Percentiles rank a stretch among this genome's conserved stretches.
phyloP scores from a whole-genome alignment of 2,113 vertebrate species.

The Chaetodon trifascialis region DNA sequence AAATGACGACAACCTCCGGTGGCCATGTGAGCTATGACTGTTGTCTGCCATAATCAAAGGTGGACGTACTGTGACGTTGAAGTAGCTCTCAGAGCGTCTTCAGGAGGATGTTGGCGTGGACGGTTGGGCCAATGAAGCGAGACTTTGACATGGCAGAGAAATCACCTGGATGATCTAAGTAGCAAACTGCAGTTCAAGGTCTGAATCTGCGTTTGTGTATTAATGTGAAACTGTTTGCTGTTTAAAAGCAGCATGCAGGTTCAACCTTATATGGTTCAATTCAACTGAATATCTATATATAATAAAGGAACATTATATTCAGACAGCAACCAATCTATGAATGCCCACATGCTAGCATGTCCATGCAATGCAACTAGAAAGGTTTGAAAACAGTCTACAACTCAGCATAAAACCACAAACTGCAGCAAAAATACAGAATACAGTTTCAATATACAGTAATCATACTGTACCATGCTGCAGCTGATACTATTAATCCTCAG shows the following conservation, averaged over 20 bases:
- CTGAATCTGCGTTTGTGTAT: no score
- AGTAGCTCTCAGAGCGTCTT: neutral
- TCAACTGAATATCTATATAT: neutral
- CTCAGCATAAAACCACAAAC: neutral
- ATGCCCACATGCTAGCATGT: neutral
- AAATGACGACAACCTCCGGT: neutral
- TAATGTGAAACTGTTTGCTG: neutral
- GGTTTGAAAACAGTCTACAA: constrained; percentile 12
- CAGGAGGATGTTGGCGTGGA: neutral
- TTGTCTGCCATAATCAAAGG: neutral
- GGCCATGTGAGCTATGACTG: neutral
- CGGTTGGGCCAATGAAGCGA: neutral
- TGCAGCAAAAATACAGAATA: neutral
- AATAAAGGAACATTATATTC: neutral
- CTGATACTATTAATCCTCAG: neutral
- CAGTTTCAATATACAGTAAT: neutral
- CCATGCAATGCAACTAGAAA: neutral
- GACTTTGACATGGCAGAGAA: no score
- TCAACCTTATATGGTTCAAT: neutral
- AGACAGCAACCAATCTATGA: neutral
- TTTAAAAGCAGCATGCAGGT: neutral
- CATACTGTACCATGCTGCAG: neutral
- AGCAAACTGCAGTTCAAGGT: neutral
- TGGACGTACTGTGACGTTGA: neutral
- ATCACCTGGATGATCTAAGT: no score